Conservation (phyloP, 2,888 invertebrate species). For the Megastigmus dorsalis region DNA sequence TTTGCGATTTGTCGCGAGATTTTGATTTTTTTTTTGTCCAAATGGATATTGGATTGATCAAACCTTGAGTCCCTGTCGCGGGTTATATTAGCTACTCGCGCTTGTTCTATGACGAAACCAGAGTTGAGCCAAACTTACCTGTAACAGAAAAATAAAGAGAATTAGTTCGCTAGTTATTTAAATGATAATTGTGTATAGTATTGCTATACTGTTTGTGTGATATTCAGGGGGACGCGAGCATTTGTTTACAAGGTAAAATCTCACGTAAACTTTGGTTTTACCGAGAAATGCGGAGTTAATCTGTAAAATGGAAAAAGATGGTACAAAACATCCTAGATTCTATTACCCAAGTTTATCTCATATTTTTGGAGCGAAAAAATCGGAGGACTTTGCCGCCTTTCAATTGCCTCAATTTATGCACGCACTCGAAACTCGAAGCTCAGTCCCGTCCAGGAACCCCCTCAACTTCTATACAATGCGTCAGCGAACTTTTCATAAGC, state of each 20-base stretch:
- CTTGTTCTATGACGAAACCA: neutral
- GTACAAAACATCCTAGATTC: no score
- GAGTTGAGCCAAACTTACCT: constrained; percentile 29
- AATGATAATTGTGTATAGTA: no score
- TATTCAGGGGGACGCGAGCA: no score
- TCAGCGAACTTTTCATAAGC: no score
- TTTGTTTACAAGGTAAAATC: no score
- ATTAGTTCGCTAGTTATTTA: neutral
- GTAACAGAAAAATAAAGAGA: constrained; percentile 34
- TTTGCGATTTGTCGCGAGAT: no score
- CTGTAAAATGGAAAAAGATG: no score
- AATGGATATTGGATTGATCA: neutral
- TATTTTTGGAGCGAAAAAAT: neutral
- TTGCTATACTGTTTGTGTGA: no score
- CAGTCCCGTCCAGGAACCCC: no score
- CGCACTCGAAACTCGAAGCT: neutral
- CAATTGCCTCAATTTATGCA: constrained; percentile 42
- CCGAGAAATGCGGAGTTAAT: no score
- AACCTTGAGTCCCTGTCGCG: neutral
- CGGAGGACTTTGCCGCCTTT: constrained; percentile 2
- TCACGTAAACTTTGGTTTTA: no score
- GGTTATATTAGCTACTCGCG: neutral
- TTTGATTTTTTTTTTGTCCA: neutral
- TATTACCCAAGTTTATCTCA: neutral
- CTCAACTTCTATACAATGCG: no score